Evolutionary conservation across 2,888 invertebrate species (phyloP), one percentile per base, ranked within the genome.

Genomic region (Drosophila vallismaia): DNA sequence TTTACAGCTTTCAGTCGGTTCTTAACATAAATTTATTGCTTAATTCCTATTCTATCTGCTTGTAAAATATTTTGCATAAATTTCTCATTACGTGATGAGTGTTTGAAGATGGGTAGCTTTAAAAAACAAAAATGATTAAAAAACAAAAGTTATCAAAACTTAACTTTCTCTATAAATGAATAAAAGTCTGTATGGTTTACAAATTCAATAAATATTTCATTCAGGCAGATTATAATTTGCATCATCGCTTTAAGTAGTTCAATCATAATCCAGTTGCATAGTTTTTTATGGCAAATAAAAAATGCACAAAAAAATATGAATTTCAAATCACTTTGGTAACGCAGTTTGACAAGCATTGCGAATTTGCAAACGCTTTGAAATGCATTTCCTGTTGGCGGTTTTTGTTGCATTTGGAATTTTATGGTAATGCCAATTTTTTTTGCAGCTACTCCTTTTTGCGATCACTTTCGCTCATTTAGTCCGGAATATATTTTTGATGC

Each of bases 401-500:
- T 44, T 24, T 44, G 4, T 42, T 28, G 19, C 42, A 9, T 19
- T 44, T 44, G 24, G 44, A 8, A 44, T 44, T 24, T 42, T 55
- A 19, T 19, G 19, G 19, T 63, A 40, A 42, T 50, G 29, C 26
- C 36, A 4, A 28, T 12, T 31, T 40, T 48, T 48, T 42, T 33
- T 46, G 14, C 42, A 8, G 26, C 14, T 55, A 40, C 56, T 53
- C 49, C 53, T 44, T 53, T 38, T 44, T 48, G 45, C 53, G 29
- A 12, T 54, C 56, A 69, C 82, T 82, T 82, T 86, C 77, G 72
- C 71, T 75, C 60, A 82, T 64, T 83, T 74, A 44, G 51, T 57
- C 45, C 44, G 54, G 40, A 51, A 82, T 72, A 76, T 76, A 82
- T 72, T 74, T 77, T 86, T 87, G 59, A 83, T 86, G 86, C 88